phyloP scores from a whole-genome alignment of 35 echinoderm and acorn worm genomes.

The Lytechinus pictus region DNA sequence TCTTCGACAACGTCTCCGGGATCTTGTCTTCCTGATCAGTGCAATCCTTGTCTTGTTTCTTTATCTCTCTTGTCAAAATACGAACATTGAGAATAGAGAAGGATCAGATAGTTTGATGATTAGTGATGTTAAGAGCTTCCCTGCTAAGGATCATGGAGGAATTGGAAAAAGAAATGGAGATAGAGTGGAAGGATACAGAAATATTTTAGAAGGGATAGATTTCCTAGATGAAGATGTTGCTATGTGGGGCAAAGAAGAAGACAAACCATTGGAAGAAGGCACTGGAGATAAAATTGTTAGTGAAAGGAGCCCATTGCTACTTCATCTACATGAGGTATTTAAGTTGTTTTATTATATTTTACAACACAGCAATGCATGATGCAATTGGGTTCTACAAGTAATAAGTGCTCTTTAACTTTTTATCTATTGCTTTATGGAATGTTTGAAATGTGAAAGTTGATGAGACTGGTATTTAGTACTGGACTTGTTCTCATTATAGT shows the following conservation, averaged over 20 bases:
- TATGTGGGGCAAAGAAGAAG: neutral
- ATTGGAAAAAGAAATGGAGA: neutral
- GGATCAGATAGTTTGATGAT: neutral
- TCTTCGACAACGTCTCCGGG: neutral
- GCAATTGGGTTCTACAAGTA: no score
- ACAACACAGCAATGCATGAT: no score
- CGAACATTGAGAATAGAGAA: neutral
- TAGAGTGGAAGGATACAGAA: neutral
- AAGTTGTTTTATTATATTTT: neutral
- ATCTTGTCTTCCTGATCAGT: neutral
- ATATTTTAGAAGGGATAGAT: conserved; percentile 5
- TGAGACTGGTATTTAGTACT: no score
- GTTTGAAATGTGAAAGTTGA: no score
- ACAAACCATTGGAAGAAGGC: neutral
- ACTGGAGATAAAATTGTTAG: neutral
- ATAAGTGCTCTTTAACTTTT: no score
- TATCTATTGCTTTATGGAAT: no score
- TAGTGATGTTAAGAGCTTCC: neutral
- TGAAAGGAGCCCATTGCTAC: neutral
- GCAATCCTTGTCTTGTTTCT: neutral
- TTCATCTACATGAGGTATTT: neutral
- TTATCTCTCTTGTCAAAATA: neutral
- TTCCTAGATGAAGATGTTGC: neutral
- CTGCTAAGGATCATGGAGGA: neutral
- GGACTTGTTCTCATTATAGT: no score